Evolutionary conservation across 1,140 invertebrate genomes (phyloP).

Genomic region (Drosophila arizonae): DNA sequence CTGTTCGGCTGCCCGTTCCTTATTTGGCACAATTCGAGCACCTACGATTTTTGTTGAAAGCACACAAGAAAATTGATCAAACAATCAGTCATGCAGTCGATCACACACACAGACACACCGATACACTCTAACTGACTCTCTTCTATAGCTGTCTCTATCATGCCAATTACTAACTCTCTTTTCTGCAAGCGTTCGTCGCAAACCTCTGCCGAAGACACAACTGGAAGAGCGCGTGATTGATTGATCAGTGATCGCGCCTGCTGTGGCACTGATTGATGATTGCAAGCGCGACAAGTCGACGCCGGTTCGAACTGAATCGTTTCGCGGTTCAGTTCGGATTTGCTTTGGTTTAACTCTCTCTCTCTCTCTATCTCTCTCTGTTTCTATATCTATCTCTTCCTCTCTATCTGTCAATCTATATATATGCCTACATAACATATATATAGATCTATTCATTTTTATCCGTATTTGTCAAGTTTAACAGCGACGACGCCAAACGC

Average conservation of each 20-base stretch:
- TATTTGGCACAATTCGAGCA: slow-evolving; percentile 34
- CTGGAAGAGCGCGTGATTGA: slow-evolving; percentile 37
- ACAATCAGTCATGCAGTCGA: slow-evolving; percentile 40
- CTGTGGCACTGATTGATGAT: slow-evolving; percentile 21
- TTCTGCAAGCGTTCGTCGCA: slow-evolving; percentile 44
- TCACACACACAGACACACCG: slow-evolving; percentile 15
- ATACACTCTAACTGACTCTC: slow-evolving; percentile 31
- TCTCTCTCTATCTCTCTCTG: slow-evolving; percentile 2
- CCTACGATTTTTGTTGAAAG: slow-evolving; percentile 31
- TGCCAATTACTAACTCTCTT: slow-evolving; percentile 43
- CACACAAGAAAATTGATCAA: slow-evolving; percentile 32
- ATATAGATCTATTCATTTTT: slow-evolving; percentile 50
- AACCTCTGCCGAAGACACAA: slow-evolving; percentile 37
- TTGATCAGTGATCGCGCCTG: slow-evolving; percentile 33
- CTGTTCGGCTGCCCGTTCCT: slow-evolving; percentile 9
- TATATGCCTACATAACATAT: slow-evolving; percentile 1
- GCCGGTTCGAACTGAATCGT: background rate
- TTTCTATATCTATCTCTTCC: background rate
- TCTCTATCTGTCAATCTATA: background rate
- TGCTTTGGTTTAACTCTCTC: slow-evolving; percentile 60
- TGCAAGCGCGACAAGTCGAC: background rate
- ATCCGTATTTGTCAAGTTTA: slow-evolving; percentile 67
- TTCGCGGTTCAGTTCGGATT: slow-evolving; percentile 47
- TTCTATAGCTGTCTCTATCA: slow-evolving; percentile 35
- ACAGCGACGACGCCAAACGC: slow-evolving; percentile 80